phyloP scores from a whole-genome alignment of 2,113 vertebrate species.

The Sturnus vulgaris region DNA sequence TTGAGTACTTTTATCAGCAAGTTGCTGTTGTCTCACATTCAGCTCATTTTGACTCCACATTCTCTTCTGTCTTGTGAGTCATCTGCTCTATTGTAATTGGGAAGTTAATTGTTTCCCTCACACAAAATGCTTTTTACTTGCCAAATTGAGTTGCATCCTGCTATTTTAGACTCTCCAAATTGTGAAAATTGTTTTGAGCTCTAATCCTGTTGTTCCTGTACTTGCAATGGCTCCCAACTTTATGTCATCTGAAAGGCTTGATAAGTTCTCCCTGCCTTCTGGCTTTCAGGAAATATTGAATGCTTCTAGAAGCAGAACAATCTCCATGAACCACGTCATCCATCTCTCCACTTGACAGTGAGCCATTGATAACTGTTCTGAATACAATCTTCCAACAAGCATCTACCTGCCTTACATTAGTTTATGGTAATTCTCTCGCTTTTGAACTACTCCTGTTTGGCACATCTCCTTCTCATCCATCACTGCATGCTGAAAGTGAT shows the following conservation, averaged over 20 bases:
- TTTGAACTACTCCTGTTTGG: neutral
- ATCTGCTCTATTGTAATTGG: constrained; percentile 21
- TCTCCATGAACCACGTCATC: neutral
- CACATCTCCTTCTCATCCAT: neutral
- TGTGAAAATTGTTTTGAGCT: constrained; percentile 1
- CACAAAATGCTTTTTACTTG: neutral
- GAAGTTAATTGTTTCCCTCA: constrained; percentile 28
- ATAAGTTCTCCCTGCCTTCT: neutral
- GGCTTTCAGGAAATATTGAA: neutral
- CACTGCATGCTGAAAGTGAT: neutral
- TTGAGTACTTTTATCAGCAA: neutral
- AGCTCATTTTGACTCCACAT: neutral
- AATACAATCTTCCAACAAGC: constrained; percentile 8
- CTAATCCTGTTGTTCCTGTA: neutral
- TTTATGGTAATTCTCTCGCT: neutral
- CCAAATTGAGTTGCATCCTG: neutral
- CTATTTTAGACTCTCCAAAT: neutral
- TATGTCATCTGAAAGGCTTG: neutral
- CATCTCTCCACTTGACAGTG: constrained; percentile 2
- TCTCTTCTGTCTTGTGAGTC: constrained; percentile 24
- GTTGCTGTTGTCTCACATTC: neutral
- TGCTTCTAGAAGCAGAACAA: constrained; percentile 8
- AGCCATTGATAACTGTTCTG: constrained; percentile 13
- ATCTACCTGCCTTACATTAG: neutral
- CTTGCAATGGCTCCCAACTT: neutral